phyloP scores from a whole-genome alignment of 2,113 vertebrate species.

The Plectropomus leopardus region DNA sequence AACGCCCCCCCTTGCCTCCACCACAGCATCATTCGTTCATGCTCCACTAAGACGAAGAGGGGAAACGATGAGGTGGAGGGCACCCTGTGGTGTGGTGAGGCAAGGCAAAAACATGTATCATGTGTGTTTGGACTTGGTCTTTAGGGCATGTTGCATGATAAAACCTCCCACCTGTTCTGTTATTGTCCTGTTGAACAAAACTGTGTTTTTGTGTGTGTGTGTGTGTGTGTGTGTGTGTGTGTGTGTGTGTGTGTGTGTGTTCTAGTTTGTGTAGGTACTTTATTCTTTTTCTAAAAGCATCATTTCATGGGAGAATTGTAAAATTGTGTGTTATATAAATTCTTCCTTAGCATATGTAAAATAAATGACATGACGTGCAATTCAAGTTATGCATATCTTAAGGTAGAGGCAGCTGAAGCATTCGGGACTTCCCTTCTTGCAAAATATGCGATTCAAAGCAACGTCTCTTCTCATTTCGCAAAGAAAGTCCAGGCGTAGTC shows the following conservation, averaged over 20 bases:
- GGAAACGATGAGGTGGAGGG: constrained; percentile 16
- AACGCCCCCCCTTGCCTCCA: constrained; percentile 15
- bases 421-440: neutral
- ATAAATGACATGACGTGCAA: neutral
- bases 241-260: too few relatives aligned
- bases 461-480: constrained; percentile 28
- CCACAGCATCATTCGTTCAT: constrained; percentile 57
- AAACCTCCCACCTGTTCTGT: constrained; percentile 37
- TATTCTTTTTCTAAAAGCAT: neutral
- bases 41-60: constrained; percentile 34
- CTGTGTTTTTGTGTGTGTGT: too few relatives aligned
- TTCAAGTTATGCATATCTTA: constrained; percentile 13
- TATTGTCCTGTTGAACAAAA: neutral
- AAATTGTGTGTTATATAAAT: neutral
- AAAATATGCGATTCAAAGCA: constrained; percentile 19
- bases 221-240: too few relatives aligned
- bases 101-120: constrained; percentile 59
- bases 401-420: neutral
- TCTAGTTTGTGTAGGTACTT: too few relatives aligned
- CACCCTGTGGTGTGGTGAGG: neutral
- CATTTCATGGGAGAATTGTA: neutral
- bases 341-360: constrained; percentile 10
- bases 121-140: constrained; percentile 46
- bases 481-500: constrained; percentile 29
- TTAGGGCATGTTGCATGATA: constrained; percentile 40